phyloP scores from a whole-genome alignment of 2,797 vertebrate species.

The Eurystomus glaucurus region DNA sequence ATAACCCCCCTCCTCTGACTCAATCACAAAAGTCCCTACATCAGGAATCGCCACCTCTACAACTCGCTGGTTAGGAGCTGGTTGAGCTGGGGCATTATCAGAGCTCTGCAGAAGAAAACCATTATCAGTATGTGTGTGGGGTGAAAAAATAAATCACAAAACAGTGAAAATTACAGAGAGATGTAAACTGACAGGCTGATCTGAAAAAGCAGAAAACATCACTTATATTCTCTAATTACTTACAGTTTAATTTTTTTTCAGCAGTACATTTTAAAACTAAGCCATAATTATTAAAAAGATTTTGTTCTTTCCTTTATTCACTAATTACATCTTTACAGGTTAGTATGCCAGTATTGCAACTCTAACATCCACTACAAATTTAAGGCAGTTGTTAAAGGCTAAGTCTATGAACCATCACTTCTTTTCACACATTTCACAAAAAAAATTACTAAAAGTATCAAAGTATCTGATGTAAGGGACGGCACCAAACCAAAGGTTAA shows the following conservation, averaged over 20 bases:
- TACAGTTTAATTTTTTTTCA: not conserved
- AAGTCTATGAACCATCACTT: not conserved
- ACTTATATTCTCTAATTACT: not conserved
- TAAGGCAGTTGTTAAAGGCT: not conserved
- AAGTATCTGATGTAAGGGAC: not conserved
- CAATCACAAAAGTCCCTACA: slow-evolving; percentile 95
- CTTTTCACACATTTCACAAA: not conserved
- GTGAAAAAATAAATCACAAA: not conserved
- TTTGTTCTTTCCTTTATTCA: not conserved
- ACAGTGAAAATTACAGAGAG: not conserved
- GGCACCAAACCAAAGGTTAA: not conserved
- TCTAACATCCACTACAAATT: not conserved
- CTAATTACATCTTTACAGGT: not conserved
- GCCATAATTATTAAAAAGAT: not conserved
- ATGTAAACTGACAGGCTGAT: not conserved
- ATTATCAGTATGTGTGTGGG: slow-evolving; percentile 3
- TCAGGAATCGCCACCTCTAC: slow-evolving; percentile 96
- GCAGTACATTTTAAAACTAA: not conserved
- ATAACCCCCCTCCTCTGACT: slow-evolving; percentile 96
- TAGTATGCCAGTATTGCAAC: not conserved
- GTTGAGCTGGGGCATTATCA: slow-evolving; percentile 83
- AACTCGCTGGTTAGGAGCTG: slow-evolving; percentile 88
- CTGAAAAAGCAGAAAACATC: not conserved
- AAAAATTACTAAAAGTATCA: not conserved
- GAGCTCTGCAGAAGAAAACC: slow-evolving; percentile 85